Evolutionary conservation across 2,113 vertebrate genomes (phyloP), one percentile per base, ranked within the genome.

Genomic region (Propithecus coquereli): DNA sequence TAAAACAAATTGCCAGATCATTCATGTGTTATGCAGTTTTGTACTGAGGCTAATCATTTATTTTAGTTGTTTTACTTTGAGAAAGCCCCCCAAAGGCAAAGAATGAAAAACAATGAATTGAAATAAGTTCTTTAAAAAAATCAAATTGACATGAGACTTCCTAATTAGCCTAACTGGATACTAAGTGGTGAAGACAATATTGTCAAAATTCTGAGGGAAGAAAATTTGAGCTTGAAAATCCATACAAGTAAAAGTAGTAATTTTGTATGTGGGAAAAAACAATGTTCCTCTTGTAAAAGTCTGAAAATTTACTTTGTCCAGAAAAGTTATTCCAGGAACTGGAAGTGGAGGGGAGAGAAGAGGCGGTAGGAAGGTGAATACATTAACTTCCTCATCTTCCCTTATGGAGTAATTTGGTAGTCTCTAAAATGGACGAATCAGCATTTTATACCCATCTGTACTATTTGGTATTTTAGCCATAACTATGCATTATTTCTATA

Each of bases 351-450:
- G 1, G 22, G 12, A 20, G 0, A 37, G 4, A 57, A 50, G 8
- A 63, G 6, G 5, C 2, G 11, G 45, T 1, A n/a, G 30, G 14
- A 1, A 47, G 34, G 32, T 13, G 23, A 57, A 13, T 12, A 30
- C 3, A 18, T 14, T 5, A 20, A 2, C 4, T 5, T 43, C 61
- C 54, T 68, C 18, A 1, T 16, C 37, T 59, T 57, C 66, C 23
- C 12, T 27, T 10, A 0, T 0, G 1, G 12, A 65, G 45, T 8
- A 6, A 30, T 7, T 63, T 22, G 27, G 2, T 13, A 13, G 61
- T 12, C 34, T 52, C 30, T 25, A 20, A 25, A 27, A 27, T 50
- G 9, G 34, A 34, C 50, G 63, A 4, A 47, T 63, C 50, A 47
- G 27, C 6, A 11, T 30, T 63, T n/a, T 30, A 79, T 34, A 16